Evolutionary conservation across 1,140 invertebrate species (phyloP), one percentile per base, ranked within the genome.

Genomic region (Hycleus phaleratus): DNA sequence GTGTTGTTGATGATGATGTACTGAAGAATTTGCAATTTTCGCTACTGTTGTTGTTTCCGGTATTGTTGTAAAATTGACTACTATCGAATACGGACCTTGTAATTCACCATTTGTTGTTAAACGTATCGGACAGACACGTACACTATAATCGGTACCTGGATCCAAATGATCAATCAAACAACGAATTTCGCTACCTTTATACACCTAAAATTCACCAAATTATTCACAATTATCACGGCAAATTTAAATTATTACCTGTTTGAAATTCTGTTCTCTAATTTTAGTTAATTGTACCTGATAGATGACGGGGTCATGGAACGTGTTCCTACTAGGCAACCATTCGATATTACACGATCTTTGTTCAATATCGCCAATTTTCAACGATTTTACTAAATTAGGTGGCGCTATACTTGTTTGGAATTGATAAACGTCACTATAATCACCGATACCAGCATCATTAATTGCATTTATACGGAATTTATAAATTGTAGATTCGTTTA

Each of bases 391-490:
- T 57, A 85, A 79, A 44, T 85, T 82, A 11, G 91, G 91, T 48
- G 88, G 86, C 25, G 90, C 87, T 63, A 85, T 82, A 47, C 74
- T 79, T n/a, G 91, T 93, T 48, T 75, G 76, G 67, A 85, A 90
- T 47, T 78, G 75, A 65, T 82, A 81, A 18, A 83, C 77, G 50
- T 81, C 78, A 1, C 88, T 90, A 75, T 82, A 90, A 10, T 84
- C 82, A 18, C 92, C 91, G 63, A 85, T 80, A 1, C 91, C 91
- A 40, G 88, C 89, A 70, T 88, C 85, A 73, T 90, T 93, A 51
- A 83, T 81, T 43, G 90, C 90, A 64, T 82, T 86, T 65, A 95
- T 90, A 52, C 89, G 79, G 75, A 94, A 93, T 66, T 79, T 81
- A 72, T 94, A 94, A 12, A 75, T 74, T 2, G 82, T 90, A 56